Conservation (phyloP, 2,888 invertebrate species). For the Acleris holmiana region DNA sequence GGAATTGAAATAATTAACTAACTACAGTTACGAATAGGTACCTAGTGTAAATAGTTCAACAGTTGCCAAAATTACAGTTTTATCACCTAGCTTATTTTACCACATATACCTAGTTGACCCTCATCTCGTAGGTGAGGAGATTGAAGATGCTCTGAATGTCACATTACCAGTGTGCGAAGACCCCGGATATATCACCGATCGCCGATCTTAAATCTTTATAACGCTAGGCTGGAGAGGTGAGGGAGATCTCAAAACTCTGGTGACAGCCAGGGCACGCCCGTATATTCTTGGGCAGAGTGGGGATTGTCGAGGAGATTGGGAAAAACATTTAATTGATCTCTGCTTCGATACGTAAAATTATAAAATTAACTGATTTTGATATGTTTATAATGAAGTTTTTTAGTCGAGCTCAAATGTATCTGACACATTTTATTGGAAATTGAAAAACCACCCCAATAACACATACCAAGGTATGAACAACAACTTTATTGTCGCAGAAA, state of each 20-base stretch:
- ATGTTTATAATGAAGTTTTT: too few species aligned
- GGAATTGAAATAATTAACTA: too few species aligned
- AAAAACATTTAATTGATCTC: background rate
- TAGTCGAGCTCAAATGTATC: too few species aligned
- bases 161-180: conserved; percentile 8
- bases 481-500: too few species aligned
- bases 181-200: conserved; percentile 11
- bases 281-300: background rate
- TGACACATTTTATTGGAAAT: too few species aligned
- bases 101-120: background rate
- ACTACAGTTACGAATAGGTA: too few species aligned
- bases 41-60: too few species aligned
- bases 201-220: background rate
- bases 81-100: too few species aligned
- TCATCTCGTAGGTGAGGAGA: conserved; percentile 12
- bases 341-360: conserved; percentile 2
- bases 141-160: conserved; percentile 24
- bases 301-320: background rate
- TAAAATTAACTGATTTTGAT: too few species aligned
- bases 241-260: conserved; percentile 17
- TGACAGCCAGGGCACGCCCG: conserved; percentile 1
- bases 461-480: too few species aligned
- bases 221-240: background rate
- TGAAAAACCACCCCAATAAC: too few species aligned
- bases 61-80: too few species aligned